Conservation (phyloP, 2,113 vertebrate species). For the Andinoacara biseriatus region DNA sequence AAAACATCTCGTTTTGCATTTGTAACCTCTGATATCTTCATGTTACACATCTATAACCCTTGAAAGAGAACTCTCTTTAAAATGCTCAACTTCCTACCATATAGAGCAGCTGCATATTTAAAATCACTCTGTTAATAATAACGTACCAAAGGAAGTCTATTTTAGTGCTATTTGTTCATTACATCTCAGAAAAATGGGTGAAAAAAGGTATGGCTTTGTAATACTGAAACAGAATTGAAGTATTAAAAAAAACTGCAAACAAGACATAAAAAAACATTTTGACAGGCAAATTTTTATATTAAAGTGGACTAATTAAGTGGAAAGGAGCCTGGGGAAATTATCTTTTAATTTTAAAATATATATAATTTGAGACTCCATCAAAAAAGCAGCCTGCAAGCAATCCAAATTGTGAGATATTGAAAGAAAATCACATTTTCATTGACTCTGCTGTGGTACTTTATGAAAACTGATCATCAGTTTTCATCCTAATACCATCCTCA, state of each 20-base stretch:
- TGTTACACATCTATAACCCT: conserved; percentile 3
- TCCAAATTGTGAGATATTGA: conserved; percentile 48
- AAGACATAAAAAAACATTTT: conserved; percentile 13
- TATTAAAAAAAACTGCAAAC: conserved; percentile 15
- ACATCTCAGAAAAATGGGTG: neutral
- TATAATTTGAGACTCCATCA: neutral
- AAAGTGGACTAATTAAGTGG: conserved; percentile 47
- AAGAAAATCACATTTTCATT: conserved; percentile 73
- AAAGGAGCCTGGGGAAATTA: conserved; percentile 22
- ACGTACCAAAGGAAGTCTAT: conserved; percentile 2
- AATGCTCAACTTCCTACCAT: conserved; percentile 4
- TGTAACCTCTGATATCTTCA: neutral
- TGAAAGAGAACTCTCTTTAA: neutral
- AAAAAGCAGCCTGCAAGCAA: conserved; percentile 47
- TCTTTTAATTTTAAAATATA: conserved; percentile 25
- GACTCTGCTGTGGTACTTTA: conserved; percentile 77
- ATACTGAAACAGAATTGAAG: neutral
- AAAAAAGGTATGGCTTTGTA: neutral
- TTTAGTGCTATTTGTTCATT: conserved; percentile 14
- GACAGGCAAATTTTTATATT: conserved; percentile 15
- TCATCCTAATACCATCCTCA: conserved; percentile 80
- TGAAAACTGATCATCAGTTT: conserved; percentile 84
- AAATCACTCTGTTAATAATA: neutral
- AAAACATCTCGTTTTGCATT: conserved; percentile 3
- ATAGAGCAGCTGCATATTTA: conserved; percentile 1